Base-by-base conservation (phyloP, 2,888 invertebrate genomes). In the Automeris io region DNA sequence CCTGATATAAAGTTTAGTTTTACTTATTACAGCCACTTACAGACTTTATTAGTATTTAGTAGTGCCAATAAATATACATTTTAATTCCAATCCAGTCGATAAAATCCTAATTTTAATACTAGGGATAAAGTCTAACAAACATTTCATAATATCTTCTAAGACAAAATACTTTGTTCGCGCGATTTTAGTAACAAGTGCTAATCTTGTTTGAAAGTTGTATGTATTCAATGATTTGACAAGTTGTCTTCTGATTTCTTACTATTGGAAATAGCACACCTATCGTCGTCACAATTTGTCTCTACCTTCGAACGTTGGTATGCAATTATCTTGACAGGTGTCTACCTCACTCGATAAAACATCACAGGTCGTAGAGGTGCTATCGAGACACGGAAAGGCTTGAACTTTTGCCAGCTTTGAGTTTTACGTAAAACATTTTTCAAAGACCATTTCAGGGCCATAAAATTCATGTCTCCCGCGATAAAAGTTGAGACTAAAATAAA, bases 331-430 rank as follows among this genome's bases (percentile, higher is more conserved):
- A 47, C 49, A 54, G 45, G 41, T 51, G 44, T 55, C 60, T 48
- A 51, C 47, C 47, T 51, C 49, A 53, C 45, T 49, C 46, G 46
- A 50, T 57, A 49, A 52, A 46, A 42, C 38, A 47, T 44, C 18
- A 22, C 31, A 35, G 45, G 46, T 52, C 47, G 61, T 63, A 68
- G 57, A 49, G 46, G 57, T 45, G 52, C 44, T 50, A 68, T 65
- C 58, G 46, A 54, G 62, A 61, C 68, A 69, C 62, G 56, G 67
- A 66, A 64, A 63, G 47, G 50, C 65, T 82, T 83, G 82, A 77
- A 62, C 53, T 42, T 44, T 51, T 81, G 82, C 83, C 83, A 82
- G 62, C 57, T 36, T 37, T 41, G 39, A 61, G 61, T 66, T 65
- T 68, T 66, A 57, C 55, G 56, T 56, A 57, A 57, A 52, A 64